These are phyloP conservation scores for Crocuta crocuta DNA, from an alignment of 2,113 vertebrate species.

Conservation along the genomic window DNA sequence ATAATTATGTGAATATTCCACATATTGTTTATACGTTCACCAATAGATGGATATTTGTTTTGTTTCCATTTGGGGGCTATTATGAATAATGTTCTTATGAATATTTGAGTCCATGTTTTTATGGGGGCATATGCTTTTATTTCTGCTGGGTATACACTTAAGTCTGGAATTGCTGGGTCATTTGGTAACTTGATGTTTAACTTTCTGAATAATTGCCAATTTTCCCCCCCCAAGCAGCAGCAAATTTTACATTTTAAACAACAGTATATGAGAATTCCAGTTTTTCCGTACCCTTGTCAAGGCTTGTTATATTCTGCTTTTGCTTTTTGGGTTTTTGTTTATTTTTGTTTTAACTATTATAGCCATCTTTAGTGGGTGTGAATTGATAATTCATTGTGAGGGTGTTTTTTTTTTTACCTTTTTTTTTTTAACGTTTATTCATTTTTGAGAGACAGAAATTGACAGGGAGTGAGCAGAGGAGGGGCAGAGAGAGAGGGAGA, in stretches of 20 bases:
- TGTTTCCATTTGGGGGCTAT: neutral
- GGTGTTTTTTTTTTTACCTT: no score
- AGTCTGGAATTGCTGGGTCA: neutral
- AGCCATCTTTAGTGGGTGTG: neutral
- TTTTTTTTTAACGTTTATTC: no score
- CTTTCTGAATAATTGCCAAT: neutral
- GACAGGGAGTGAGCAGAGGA: no score
- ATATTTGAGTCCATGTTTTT: neutral
- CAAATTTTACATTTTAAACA: neutral
- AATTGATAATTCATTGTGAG: neutral
- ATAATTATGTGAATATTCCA: neutral
- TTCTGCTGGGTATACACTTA: neutral
- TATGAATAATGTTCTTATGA: neutral
- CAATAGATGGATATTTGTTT: neutral
- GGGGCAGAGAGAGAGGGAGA: no score
- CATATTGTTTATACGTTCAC: neutral
- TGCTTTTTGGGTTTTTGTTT: neutral
- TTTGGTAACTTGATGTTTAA: conserved; percentile 20
- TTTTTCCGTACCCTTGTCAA: neutral
- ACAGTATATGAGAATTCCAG: neutral
- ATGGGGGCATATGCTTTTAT: neutral
- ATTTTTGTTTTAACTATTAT: neutral
- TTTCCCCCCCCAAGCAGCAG: neutral
- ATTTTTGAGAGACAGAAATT: no score
- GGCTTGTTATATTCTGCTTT: neutral